Evolutionary conservation across 1,140 invertebrate species (phyloP), one percentile per base, ranked within the genome.

Genomic region (Aethina tumida): DNA sequence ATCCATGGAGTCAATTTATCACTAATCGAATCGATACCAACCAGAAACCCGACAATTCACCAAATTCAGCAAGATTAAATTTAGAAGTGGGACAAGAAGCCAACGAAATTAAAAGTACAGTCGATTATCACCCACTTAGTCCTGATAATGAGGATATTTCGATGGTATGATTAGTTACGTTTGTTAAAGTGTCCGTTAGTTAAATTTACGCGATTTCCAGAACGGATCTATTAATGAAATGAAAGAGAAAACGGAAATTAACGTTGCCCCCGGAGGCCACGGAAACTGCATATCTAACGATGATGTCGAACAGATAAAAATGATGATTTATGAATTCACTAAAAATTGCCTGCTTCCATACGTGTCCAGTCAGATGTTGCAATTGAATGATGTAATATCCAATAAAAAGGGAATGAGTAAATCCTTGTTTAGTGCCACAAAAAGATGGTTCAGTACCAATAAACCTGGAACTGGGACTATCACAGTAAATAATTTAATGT

Each of bases 351-450:
- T 97, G 17, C 69, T 97, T 36, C 92, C 92, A 17, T 89, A 90
- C 63, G 77, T 90, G 26, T 93, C 97, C 59, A 78, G 80, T 54
- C 79, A 89, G 61, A 85, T 97, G 50, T 73, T 71, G 44, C 67
- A 78, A 34, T 63, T 97, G 12, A 84, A 80, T 63, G 92, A 97
- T 58, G 75, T 84, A 43, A 83, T 82, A 39, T 76, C 82, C 12
- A 88, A 86, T 54, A 85, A 85, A 55, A 94, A 94, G 66, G 87
- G 89, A 5, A 81, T 95, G 1, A 92, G 90, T 59, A 75, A 89
- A 54, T 93, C 90, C 2, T 65, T 97, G 22, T 75, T 97, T 28
- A 92, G 85, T 65, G 92, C 88, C 5, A 94, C 92, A 5, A 94
- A 92, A 67, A 72, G 93, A 50, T 93, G 89, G 84, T 96, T 97